Evolutionary conservation across 2,888 invertebrate species (phyloP).

Genomic region (Andrena fulva): DNA sequence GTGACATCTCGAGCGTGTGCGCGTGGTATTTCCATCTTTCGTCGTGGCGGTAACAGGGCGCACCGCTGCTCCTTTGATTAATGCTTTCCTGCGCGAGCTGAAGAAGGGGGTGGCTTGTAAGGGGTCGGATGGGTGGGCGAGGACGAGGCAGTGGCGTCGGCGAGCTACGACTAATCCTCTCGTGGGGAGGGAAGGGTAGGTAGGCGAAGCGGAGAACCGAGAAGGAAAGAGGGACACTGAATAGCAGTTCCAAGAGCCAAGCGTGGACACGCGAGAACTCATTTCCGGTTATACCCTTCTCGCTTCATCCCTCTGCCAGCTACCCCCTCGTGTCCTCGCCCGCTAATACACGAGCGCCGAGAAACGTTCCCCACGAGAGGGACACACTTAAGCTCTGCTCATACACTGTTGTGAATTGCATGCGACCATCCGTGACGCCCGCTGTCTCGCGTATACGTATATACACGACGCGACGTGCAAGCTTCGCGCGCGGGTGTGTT

Average conservation of each 20-base stretch:
- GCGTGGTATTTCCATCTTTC: conserved; percentile 73
- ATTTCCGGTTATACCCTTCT: conserved; percentile 76
- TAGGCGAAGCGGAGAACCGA: conserved; percentile 32
- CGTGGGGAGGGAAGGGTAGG: conserved; percentile 31
- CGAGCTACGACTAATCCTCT: conserved; percentile 72
- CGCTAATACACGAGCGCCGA: conserved; percentile 43
- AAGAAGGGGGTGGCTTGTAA: conserved; percentile 38
- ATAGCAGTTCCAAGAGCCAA: conserved; percentile 71
- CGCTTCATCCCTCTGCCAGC: conserved; percentile 28
- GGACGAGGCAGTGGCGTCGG: conserved; percentile 38
- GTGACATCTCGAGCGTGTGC: conserved; percentile 65
- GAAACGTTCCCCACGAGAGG: conserved; percentile 36
- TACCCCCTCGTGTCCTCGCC: conserved; percentile 39
- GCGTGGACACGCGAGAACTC: conserved; percentile 80
- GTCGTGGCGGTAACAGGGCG: conserved; percentile 74
- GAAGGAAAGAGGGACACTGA: conserved; percentile 54
- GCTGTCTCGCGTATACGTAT: conserved; percentile 21
- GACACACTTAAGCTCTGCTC: conserved; percentile 50
- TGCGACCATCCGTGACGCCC: conserved; percentile 56
- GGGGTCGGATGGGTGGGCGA: background rate
- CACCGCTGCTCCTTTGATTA: conserved; percentile 79
- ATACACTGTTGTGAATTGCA: conserved; percentile 58
- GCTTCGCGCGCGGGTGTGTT: no score
- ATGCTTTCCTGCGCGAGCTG: conserved; percentile 74
- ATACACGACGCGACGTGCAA: no score